phyloP scores from a whole-genome alignment of 2,888 invertebrate genomes.

The Rhabditophanes sp. region DNA sequence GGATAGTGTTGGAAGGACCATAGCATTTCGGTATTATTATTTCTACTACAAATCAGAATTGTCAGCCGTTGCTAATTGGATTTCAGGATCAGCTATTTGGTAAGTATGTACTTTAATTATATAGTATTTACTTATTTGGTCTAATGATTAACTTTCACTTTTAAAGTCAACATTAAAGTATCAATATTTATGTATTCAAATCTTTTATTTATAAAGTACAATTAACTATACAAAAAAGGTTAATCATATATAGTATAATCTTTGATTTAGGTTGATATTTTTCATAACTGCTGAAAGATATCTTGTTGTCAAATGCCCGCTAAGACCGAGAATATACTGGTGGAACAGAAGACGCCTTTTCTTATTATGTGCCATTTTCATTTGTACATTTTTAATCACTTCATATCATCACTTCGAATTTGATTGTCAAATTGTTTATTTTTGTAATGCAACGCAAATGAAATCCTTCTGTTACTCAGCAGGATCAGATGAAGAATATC shows the following conservation, averaged over 20 bases:
- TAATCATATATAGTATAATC: slow-evolving; percentile 3
- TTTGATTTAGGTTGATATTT: slow-evolving; percentile 29
- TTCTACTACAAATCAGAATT: slow-evolving; percentile 28
- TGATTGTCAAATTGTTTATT: slow-evolving; percentile 31
- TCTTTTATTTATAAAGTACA: too few relatives aligned
- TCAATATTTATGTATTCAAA: too few relatives aligned
- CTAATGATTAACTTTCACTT: too few relatives aligned
- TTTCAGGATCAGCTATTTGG: slow-evolving; percentile 42
- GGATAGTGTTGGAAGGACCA: slow-evolving; percentile 7
- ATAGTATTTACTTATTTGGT: too few relatives aligned
- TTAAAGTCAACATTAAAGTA: too few relatives aligned
- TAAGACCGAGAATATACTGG: slow-evolving; percentile 39
- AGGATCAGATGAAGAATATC: slow-evolving; percentile 12
- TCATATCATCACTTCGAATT: slow-evolving; percentile 41
- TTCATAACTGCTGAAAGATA: slow-evolving; percentile 39
- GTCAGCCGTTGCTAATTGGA: slow-evolving; percentile 39
- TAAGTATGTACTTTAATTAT: slow-evolving; percentile 6
- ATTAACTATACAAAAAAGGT: slow-evolving; percentile 1
- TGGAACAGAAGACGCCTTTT: slow-evolving; percentile 20
- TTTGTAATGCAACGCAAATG: slow-evolving; percentile 38
- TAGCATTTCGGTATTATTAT: slow-evolving; percentile 30
- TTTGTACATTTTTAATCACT: slow-evolving; percentile 14
- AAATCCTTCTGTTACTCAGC: slow-evolving; percentile 32
- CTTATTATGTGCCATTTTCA: slow-evolving; percentile 13
- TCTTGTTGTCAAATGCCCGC: slow-evolving; percentile 28